Conservation (phyloP, 1,140 invertebrate genomes). For the Fopius arisanus region DNA sequence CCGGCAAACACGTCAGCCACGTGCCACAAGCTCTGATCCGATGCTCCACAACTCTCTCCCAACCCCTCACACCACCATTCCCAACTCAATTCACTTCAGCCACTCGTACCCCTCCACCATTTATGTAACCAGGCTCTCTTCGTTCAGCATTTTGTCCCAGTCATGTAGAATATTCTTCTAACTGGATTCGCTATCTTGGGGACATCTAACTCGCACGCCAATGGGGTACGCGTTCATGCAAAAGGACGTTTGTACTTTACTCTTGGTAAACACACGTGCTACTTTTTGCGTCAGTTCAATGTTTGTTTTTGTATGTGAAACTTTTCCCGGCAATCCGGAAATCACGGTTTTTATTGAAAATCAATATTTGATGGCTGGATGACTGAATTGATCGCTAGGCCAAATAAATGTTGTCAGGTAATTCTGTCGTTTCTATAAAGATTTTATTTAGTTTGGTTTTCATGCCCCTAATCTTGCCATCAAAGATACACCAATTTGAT, state of each 20-base stretch:
- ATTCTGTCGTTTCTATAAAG: too few relatives aligned
- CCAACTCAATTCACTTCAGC: constrained; percentile 26
- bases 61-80: not conserved
- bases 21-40: constrained; percentile 45
- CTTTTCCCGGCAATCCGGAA: not conserved
- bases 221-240: constrained; percentile 38
- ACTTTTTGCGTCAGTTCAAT: constrained; percentile 43
- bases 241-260: constrained; percentile 33
- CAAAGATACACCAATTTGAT: too few relatives aligned
- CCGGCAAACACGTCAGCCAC: constrained; percentile 61
- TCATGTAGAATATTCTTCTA: constrained; percentile 1
- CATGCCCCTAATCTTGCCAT: too few relatives aligned
- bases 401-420: too few relatives aligned
- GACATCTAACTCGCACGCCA: constrained; percentile 35
- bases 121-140: constrained; percentile 45
- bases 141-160: not conserved
- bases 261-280: constrained; percentile 50
- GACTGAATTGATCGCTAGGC: too few relatives aligned
- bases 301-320: constrained; percentile 35
- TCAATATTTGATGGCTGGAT: not conserved
- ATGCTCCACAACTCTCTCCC: constrained; percentile 12
- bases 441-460: too few relatives aligned
- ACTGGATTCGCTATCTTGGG: constrained; percentile 33
- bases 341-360: not conserved
- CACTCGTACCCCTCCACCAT: constrained; percentile 44